These are phyloP conservation scores for Venustoraphidia nigricollis DNA, from an alignment of 2,888 invertebrate genomes.

Conservation along the genomic window DNA sequence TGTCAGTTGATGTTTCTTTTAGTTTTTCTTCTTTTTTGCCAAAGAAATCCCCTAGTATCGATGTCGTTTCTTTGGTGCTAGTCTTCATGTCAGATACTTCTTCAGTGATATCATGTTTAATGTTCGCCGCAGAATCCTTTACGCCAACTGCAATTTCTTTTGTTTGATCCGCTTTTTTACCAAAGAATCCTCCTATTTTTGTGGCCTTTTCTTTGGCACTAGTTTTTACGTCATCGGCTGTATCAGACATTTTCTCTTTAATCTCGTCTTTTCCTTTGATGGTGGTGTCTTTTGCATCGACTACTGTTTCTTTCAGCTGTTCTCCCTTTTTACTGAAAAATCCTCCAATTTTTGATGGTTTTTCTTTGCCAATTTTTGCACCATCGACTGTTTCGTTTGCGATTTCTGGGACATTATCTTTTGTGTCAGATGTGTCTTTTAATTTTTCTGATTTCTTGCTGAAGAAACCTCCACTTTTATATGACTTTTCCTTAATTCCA, in stretches of 20 bases:
- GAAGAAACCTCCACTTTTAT: slow-evolving; percentile 13
- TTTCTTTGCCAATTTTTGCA: slow-evolving; percentile 8
- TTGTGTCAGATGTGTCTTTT: slow-evolving; percentile 2
- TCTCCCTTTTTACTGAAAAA: slow-evolving; percentile 17
- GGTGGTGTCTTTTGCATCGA: slow-evolving; percentile 9
- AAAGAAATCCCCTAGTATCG: background rate
- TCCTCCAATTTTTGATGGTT: slow-evolving; percentile 8
- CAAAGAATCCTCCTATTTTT: slow-evolving; percentile 9
- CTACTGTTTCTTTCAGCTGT: slow-evolving; percentile 13
- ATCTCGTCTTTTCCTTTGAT: slow-evolving; percentile 4
- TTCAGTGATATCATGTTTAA: background rate
- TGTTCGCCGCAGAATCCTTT: background rate
- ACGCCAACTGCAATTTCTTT: slow-evolving; percentile 6
- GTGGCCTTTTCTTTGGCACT: slow-evolving; percentile 2
- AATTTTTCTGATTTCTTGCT: slow-evolving; percentile 13
- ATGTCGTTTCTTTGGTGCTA: too few relatives aligned
- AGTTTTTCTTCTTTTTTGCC: slow-evolving; percentile 1
- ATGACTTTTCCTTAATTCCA: slow-evolving; percentile 9
- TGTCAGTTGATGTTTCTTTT: slow-evolving; percentile 1
- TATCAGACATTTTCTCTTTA: slow-evolving; percentile 2
- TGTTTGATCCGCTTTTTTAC: slow-evolving; percentile 10
- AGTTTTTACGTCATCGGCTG: slow-evolving; percentile 6
- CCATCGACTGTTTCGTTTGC: slow-evolving; percentile 9
- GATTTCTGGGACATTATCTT: slow-evolving; percentile 4
- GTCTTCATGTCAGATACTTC: background rate